Evolutionary conservation across 2,888 invertebrate species (phyloP).

Genomic region (Sminthurides aquaticus): DNA sequence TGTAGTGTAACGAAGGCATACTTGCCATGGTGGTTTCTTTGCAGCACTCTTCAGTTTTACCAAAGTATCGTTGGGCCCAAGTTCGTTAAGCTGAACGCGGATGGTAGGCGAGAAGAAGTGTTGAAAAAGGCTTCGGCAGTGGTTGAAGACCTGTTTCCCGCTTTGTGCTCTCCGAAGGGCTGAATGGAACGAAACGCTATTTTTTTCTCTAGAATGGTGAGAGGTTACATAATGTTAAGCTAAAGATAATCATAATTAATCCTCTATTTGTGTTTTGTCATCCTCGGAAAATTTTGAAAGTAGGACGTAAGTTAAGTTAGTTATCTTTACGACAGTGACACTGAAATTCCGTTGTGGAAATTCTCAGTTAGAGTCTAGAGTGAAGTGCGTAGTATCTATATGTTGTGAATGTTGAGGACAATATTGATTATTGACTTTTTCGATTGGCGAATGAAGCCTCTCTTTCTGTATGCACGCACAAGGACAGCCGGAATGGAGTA

Average conservation of each 20-base stretch:
- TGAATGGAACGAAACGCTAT: not conserved
- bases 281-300: no score
- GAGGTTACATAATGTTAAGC: no score
- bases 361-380: no score
- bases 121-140: not conserved
- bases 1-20: not conserved
- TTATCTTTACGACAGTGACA: not conserved
- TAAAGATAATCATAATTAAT: no score
- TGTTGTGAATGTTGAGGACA: not conserved
- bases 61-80: conserved; percentile 28
- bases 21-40: conserved; percentile 9
- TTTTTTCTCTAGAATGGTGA: no score
- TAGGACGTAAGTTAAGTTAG: no score
- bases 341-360: not conserved
- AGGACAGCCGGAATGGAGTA: not conserved
- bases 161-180: not conserved
- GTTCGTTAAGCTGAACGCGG: conserved; percentile 26
- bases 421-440: not conserved
- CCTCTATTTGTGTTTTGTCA: no score
- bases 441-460: not conserved
- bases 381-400: not conserved
- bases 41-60: conserved; percentile 29
- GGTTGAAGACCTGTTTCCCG: conserved; percentile 2
- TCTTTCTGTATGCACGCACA: not conserved
- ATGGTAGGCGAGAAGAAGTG: conserved; percentile 20